These are phyloP conservation scores for Tryphoninae sp. DNA, from an alignment of 2,888 invertebrate genomes.

Conservation along the genomic window DNA sequence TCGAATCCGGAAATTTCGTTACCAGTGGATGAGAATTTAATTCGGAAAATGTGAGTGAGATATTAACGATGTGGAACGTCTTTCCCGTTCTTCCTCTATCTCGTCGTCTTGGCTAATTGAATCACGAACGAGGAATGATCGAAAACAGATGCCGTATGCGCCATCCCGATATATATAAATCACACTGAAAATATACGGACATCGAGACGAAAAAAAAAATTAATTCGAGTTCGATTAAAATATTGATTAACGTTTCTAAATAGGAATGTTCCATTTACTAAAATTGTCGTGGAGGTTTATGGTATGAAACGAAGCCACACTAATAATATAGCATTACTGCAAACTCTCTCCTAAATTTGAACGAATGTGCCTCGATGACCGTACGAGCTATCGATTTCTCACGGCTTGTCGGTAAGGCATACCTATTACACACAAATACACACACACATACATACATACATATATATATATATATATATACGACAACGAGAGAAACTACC, in stretches of 20 bases:
- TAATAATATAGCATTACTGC: constrained; percentile 21
- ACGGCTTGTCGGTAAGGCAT: background rate
- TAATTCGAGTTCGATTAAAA: too few species aligned
- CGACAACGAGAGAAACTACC: constrained; percentile 13
- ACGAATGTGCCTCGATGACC: constrained; percentile 56
- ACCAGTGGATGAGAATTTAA: constrained; percentile 40
- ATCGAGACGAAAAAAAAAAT: too few species aligned
- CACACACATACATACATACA: too few species aligned
- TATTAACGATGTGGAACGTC: constrained; percentile 13
- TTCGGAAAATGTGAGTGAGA: constrained; percentile 25
- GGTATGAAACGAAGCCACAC: background rate
- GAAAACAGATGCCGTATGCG: background rate
- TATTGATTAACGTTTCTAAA: too few species aligned
- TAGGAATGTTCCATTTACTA: background rate
- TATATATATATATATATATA: too few species aligned
- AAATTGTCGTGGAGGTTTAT: constrained; percentile 9
- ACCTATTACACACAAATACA: too few species aligned
- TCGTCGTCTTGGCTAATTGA: constrained; percentile 3
- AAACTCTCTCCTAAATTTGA: constrained; percentile 57
- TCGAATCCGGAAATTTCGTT: constrained; percentile 40
- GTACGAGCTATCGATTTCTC: constrained; percentile 37
- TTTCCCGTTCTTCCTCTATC: background rate
- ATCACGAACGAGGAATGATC: constrained; percentile 8
- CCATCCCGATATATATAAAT: background rate
- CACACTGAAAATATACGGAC: too few species aligned